Evolutionary conservation across 2,888 invertebrate species (phyloP), one percentile per base, ranked within the genome.

Genomic region (Cephus pygmeus): DNA sequence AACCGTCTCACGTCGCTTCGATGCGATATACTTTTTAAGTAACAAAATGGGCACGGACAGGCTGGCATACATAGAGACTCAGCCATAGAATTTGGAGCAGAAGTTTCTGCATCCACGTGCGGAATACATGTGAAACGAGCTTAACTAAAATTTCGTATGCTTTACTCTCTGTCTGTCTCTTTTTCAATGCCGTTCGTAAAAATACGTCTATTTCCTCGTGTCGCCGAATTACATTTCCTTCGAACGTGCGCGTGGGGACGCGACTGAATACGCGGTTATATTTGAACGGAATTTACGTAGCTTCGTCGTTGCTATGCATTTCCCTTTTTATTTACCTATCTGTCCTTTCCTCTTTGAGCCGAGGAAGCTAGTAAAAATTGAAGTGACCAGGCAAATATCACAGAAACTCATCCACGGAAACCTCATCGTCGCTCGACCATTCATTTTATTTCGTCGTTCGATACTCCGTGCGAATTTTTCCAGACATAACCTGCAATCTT

Each of bases 11-110:
- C 87, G 86, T 86, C 79, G 80, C 79, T 81, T 76, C 81, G 79
- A 83, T 85, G 85, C 84, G 85, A 87, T 86, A 83, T 83, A 85
- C 83, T 83, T 85, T 82, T 83, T 82, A 82, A 84, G 80, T 81
- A 80, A 56, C 40, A 84, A 81, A 76, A 68, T 69, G 76, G 73
- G 68, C 56, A 75, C 78, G 75, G 77, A 56, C 40, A 23, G 40
- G 0, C 40, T 56, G 40, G 40, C 40, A 56, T 56, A 56, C 40
- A 56, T 23, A 56, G 23, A 23, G 23, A 56, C 40, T 40, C 40
- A 9, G 9, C 23, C 40, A 56, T 56, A 56, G 40, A 56, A 56
- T 56, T 56, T 56, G 40, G 1, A 56, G 40, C 40, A 56, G 40
- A 56, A 56, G 40, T 23, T 56, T 23, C 40, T 56, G 23, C 40